phyloP scores from a whole-genome alignment of 2,797 vertebrate species.

The Oreortyx pictus region DNA sequence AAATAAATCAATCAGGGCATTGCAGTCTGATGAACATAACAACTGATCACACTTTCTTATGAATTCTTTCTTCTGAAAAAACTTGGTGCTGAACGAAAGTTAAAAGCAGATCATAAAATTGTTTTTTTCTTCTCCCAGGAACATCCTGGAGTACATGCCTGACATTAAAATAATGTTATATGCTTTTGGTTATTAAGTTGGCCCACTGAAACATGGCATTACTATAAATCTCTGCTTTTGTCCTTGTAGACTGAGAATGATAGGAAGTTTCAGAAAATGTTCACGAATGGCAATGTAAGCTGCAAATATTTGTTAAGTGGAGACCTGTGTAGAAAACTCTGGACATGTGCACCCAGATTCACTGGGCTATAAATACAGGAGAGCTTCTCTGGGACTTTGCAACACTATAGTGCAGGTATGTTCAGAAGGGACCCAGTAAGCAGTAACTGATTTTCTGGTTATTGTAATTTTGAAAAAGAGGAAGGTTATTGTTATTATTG shows the following conservation, averaged over 20 bases:
- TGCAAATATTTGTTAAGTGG: neutral
- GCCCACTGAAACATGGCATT: neutral
- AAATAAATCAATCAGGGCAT: neutral
- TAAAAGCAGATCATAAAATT: neutral
- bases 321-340: neutral
- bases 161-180: neutral
- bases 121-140: neutral
- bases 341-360: neutral
- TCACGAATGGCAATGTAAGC: neutral
- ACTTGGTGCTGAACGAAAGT: neutral
- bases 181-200: neutral
- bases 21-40: neutral
- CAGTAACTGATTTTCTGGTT: neutral
- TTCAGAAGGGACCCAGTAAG: neutral
- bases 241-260: neutral
- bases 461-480: neutral
- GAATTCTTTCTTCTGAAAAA: neutral
- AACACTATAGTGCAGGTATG: neutral
- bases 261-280: neutral
- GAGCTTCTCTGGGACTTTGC: neutral
- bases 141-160: accelerated
- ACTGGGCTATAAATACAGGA: neutral
- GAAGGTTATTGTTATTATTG: neutral
- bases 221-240: neutral
- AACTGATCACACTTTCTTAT: neutral